Conservation (phyloP, 2,888 invertebrate species). For the Abrostola triplasia region DNA sequence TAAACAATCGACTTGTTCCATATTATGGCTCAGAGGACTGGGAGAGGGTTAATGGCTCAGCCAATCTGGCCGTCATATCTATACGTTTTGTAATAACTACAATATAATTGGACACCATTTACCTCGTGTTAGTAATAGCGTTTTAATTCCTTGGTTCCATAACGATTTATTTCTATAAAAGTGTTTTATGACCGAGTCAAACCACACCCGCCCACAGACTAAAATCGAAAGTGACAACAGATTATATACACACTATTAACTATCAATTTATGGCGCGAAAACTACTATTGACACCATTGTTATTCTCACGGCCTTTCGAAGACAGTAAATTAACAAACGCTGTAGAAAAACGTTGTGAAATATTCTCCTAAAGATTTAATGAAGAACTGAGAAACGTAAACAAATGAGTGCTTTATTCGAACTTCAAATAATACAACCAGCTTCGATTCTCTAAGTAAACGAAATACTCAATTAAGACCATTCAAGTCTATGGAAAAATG, state of each 20-base stretch:
- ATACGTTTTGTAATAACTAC: neutral
- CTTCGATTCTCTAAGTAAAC: slow-evolving; percentile 49
- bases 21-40: too few relatives aligned
- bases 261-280: slow-evolving; percentile 17
- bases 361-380: slow-evolving; percentile 37
- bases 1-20: too few relatives aligned
- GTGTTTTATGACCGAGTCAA: slow-evolving; percentile 6
- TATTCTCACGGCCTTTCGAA: slow-evolving; percentile 44
- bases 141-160: slow-evolving; percentile 5
- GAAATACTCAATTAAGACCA: slow-evolving; percentile 54
- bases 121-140: slow-evolving; percentile 1
- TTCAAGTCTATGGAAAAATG: slow-evolving; percentile 52
- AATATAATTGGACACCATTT: slow-evolving; percentile 6
- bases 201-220: slow-evolving; percentile 16
- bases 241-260: slow-evolving; percentile 32
- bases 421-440: slow-evolving; percentile 49
- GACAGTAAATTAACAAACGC: slow-evolving; percentile 31
- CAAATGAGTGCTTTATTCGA: slow-evolving; percentile 57
- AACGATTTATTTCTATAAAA: slow-evolving; percentile 7
- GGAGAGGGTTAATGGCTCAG: neutral
- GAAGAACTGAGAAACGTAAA: slow-evolving; percentile 48
- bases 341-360: slow-evolving; percentile 46
- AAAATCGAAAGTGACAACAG: slow-evolving; percentile 38
- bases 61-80: neutral
- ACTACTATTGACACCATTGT: slow-evolving; percentile 32